Evolutionary conservation across 2,888 invertebrate genomes (phyloP), one percentile per base, ranked within the genome.

Genomic region (Eurytoma adleriae): DNA sequence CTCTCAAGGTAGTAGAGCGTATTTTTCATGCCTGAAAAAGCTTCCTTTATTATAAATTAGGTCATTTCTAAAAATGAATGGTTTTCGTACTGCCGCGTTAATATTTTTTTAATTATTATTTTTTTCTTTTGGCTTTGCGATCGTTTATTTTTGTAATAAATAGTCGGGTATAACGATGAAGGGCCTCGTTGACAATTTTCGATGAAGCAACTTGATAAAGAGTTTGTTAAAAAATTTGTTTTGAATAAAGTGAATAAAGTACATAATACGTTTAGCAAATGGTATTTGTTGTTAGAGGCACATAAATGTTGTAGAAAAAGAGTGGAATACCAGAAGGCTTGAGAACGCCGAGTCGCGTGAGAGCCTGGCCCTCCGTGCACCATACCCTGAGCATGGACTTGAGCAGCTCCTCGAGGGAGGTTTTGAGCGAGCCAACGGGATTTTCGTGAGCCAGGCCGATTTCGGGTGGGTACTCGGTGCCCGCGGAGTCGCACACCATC

Each of bases 311-410:
- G 40, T 40, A 40, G 40, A 52, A 16, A 40, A 40, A 52, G 27
- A 48, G 10, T 3, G 12, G 3, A 13, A 75, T 89, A 90, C 90
- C 89, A 79, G 87, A 85, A 18, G 85, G 73, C 14, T 82, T 82
- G 87, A 93, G 91, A 81, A 92, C 91, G 87, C 94, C 93, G 81
- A 95, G 92, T 86, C 93, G 92, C 84, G 93, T 93, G 86, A 95
- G 92, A 69, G 95, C 95, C 91, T 95, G 93, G 85, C 94, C 94
- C 89, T 96, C 95, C 85, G 94, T 93, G 89, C 96, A 96, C 96
- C 96, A 96, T 69, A 96, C 93, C 88, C 95, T 92, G 86, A 96
- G 93, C 96, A 96, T 96, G 86, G 95, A 92, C 90, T 96, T 96
- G 87, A 96, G 93, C 83, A 96, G 92, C 88, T 96, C 96, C 90